Evolutionary conservation across 2,113 vertebrate genomes (phyloP).

Genomic region (Callorhinus ursinus): DNA sequence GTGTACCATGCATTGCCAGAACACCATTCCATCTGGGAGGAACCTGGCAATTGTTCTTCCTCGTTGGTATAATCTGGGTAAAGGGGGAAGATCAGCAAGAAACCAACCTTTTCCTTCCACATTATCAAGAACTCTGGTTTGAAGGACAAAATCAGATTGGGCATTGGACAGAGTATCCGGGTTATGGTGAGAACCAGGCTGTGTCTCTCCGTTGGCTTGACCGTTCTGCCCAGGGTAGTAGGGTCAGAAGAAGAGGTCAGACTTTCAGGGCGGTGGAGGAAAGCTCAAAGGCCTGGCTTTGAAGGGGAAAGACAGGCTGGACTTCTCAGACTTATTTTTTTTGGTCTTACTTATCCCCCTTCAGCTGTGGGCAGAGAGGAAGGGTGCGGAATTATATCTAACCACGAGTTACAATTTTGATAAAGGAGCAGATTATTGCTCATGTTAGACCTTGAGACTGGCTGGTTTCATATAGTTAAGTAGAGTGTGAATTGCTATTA

Average conservation of each 20-base stretch:
- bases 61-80: not conserved
- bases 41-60: conserved; percentile 6
- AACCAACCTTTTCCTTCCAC: not conserved
- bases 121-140: not conserved
- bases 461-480: not conserved
- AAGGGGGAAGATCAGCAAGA: not conserved
- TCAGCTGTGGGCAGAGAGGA: not conserved
- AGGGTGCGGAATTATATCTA: not conserved
- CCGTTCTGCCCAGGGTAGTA: not conserved
- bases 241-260: not conserved
- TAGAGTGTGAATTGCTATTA: not conserved
- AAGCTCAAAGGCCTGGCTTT: not conserved
- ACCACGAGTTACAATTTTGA: not conserved
- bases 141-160: not conserved
- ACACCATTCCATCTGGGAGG: not conserved
- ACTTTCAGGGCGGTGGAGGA: not conserved
- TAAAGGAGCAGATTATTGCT: not conserved
- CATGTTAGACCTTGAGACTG: not conserved
- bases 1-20: not conserved
- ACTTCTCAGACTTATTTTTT: not conserved
- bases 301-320: not conserved
- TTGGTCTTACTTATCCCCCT: not conserved
- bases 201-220: not conserved
- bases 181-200: not conserved
- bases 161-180: not conserved